Conservation (phyloP, 23 tunicate species). For the Clavelina lepadiformis region DNA sequence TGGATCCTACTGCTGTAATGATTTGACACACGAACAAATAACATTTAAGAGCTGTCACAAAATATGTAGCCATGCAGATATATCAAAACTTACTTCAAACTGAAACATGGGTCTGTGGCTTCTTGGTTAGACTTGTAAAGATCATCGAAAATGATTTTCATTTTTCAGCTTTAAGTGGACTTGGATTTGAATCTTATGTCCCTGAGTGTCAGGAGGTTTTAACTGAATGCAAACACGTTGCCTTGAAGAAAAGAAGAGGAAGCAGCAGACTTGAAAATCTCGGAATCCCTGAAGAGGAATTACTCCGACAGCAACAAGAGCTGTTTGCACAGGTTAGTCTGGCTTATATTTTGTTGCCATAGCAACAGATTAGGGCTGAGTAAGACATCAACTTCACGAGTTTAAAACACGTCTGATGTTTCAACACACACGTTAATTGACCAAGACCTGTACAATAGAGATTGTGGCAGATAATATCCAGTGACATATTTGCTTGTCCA, state of each 20-base stretch:
- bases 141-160: neutral
- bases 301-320: constrained; percentile 80
- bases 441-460: too few relatives aligned
- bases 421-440: too few relatives aligned
- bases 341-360: neutral
- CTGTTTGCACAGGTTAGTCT: constrained; percentile 76
- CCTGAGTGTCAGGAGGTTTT: constrained; percentile 72
- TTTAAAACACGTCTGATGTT: too few relatives aligned
- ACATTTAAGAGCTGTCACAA: too few relatives aligned
- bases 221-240: constrained; percentile 82
- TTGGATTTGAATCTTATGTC: constrained; percentile 74
- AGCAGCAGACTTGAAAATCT: constrained; percentile 91
- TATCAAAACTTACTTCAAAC: too few relatives aligned
- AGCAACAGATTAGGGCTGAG: neutral
- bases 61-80: too few relatives aligned
- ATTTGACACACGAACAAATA: too few relatives aligned
- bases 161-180: constrained; percentile 53
- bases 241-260: constrained; percentile 82
- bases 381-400: too few relatives aligned
- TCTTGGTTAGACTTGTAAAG: too few relatives aligned
- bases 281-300: constrained; percentile 91
- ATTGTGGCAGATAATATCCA: neutral
- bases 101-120: too few relatives aligned
- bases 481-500: constrained; percentile 4
- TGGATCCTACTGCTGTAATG: too few relatives aligned